These are phyloP conservation scores for Epinotia ramella DNA, from an alignment of 2,888 invertebrate genomes.

Conservation along the genomic window DNA sequence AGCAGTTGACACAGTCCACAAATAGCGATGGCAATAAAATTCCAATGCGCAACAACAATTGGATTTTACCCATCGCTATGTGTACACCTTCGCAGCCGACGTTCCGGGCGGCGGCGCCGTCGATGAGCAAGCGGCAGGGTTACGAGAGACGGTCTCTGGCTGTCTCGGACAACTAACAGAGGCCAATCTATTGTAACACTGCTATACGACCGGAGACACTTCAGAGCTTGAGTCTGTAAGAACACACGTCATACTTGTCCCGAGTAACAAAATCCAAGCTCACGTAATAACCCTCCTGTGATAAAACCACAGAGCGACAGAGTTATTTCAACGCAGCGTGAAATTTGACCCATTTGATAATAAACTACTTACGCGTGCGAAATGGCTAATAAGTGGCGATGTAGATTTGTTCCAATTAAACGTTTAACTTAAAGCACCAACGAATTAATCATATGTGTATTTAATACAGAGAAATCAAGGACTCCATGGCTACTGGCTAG, in stretches of 20 bases:
- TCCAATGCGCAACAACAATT: conserved; percentile 79
- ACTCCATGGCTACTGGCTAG: neutral
- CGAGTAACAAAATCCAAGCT: conserved; percentile 45
- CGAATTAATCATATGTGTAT: neutral
- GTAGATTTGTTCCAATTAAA: conserved; percentile 17
- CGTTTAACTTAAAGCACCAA: conserved; percentile 16
- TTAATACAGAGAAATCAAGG: conserved; percentile 6
- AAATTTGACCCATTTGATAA: conserved; percentile 33
- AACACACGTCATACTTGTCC: conserved; percentile 53
- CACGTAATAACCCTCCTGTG: neutral
- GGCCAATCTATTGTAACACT: conserved; percentile 72
- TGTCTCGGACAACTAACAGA: conserved; percentile 70
- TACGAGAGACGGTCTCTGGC: conserved; percentile 64
- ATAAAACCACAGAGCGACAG: conserved; percentile 11
- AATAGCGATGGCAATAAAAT: conserved; percentile 80
- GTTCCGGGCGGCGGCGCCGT: conserved; percentile 58
- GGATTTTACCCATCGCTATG: conserved; percentile 80
- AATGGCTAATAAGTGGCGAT: conserved; percentile 4
- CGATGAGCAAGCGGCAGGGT: conserved; percentile 64
- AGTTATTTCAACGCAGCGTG: conserved; percentile 34
- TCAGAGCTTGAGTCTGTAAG: conserved; percentile 59
- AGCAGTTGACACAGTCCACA: conserved; percentile 76
- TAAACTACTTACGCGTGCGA: conserved; percentile 36
- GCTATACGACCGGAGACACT: conserved; percentile 53
- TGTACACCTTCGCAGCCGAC: conserved; percentile 70